Evolutionary conservation across 1,140 invertebrate species (phyloP), one percentile per base, ranked within the genome.

Genomic region (Drosophila trapezifrons): DNA sequence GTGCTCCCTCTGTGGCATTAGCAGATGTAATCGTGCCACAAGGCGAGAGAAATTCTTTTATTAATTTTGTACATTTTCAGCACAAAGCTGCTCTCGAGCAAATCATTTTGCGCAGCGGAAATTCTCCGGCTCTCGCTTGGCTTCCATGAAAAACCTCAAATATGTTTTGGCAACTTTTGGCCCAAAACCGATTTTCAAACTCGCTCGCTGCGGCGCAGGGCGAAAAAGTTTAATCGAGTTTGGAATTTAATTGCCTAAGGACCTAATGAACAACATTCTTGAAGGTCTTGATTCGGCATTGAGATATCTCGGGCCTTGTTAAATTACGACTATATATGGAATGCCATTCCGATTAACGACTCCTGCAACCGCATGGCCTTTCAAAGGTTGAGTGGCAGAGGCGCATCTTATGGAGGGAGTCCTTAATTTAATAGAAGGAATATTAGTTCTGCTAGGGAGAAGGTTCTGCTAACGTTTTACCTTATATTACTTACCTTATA

Each of bases 31-130:
- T 70, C 76, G 71, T 71, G 72, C 60, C 75, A 64, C 62, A 64
- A 60, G 64, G 69, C 64, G 40, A 51, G 59, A 59, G 47, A 87
- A 74, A 80, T 83, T 70, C 79, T 80, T 76, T 87, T 89, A 89
- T 87, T 87, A 79, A 87, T 77, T 87, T 83, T 80, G 69, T 71
- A 74, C 79, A 81, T 64, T 76, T 76, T 77, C 38, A 63, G 78
- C 78, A 67, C 42, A 62, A 73, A 72, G 66, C 62, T 72, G 66
- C 62, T 72, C 29, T 51, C 49, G 51, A 54, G 66, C 75, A 78
- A 74, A 72, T 78, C 52, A 64, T 51, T 49, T 38, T 62, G 58
- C 58, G 47, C 65, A 25, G 56, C 64, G 18, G 51, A 54, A 80
- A 78, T 85, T 71, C 65, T 64, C 27, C 46, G 55, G 52, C 43